A percentile compares a stretch with the other conserved stretches of the same genome.
phyloP scores from a whole-genome alignment of 1,140 invertebrate genomes.

The Drosophila punjabiensis region DNA sequence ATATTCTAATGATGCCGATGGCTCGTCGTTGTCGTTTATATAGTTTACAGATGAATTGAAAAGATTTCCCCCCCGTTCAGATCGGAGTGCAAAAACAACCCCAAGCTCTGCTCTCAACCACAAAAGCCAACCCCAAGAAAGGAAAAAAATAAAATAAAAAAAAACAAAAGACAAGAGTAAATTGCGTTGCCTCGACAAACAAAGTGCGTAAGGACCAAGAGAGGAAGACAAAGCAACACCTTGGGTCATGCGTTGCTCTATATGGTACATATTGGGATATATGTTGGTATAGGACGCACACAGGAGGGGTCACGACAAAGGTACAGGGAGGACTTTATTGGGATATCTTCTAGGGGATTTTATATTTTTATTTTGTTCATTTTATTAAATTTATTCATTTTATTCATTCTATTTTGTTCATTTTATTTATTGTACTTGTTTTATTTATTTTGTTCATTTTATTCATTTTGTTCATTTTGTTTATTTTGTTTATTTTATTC shows the following conservation, averaged over 20 bases:
- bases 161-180: slow-evolving; percentile 47
- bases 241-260: slow-evolving; percentile 46
- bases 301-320: neutral
- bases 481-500: neutral
- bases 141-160: slow-evolving; percentile 9
- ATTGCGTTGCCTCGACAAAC: slow-evolving; percentile 72
- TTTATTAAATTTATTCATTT: too few species aligned
- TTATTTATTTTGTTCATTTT: too few species aligned
- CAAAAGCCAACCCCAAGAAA: slow-evolving; percentile 78
- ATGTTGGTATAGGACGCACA: neutral
- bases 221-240: slow-evolving; percentile 75
- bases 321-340: slow-evolving; percentile 9
- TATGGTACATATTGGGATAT: slow-evolving; percentile 16
- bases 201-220: slow-evolving; percentile 66
- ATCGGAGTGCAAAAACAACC: slow-evolving; percentile 36
- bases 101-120: slow-evolving; percentile 40
- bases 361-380: neutral
- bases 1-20: slow-evolving; percentile 45
- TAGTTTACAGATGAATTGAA: slow-evolving; percentile 43
- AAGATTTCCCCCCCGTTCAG: slow-evolving; percentile 16
- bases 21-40: slow-evolving; percentile 5
- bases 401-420: too few species aligned
- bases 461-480: too few species aligned
- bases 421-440: too few species aligned
- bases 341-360: neutral